Conservation (phyloP, 2,113 vertebrate species). For the Oreotragus oreotragus region DNA sequence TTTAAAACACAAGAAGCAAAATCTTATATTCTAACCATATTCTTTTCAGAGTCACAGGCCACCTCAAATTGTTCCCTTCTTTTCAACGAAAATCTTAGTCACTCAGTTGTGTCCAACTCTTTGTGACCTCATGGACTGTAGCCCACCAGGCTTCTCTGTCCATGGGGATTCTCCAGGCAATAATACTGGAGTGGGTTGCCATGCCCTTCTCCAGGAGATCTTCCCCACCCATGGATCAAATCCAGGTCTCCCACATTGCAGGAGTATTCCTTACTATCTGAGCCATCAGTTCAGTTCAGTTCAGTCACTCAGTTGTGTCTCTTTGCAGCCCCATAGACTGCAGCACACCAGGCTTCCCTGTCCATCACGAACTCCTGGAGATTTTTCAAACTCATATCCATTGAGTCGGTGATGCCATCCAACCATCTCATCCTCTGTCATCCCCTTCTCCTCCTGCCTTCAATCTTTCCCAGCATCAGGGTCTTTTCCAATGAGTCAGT, state of each 20-base stretch:
- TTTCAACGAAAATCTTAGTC: constrained; percentile 23
- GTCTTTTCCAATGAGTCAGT: neutral
- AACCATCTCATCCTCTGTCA: neutral
- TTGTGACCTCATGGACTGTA: neutral
- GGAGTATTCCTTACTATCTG: neutral
- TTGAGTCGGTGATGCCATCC: neutral
- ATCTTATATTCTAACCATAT: neutral
- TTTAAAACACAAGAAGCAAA: constrained; percentile 28
- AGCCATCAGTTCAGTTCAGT: neutral
- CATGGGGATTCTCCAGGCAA: neutral
- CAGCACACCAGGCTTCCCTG: neutral
- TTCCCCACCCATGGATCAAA: neutral
- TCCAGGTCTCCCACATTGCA: neutral
- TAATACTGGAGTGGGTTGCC: neutral
- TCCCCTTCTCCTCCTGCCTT: neutral
- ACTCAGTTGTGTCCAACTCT: neutral
- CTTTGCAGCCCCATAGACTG: neutral
- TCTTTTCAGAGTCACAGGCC: neutral
- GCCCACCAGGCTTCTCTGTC: neutral
- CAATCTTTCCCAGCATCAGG: neutral
- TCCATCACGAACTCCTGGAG: neutral
- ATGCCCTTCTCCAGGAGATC: neutral
- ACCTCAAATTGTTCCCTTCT: neutral
- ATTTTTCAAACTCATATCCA: neutral
- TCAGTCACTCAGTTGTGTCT: neutral